Percentiles rank a stretch among this genome's conserved stretches.
phyloP scores from a whole-genome alignment of 2,797 vertebrate species.

The Enteromius trimaculatus region DNA sequence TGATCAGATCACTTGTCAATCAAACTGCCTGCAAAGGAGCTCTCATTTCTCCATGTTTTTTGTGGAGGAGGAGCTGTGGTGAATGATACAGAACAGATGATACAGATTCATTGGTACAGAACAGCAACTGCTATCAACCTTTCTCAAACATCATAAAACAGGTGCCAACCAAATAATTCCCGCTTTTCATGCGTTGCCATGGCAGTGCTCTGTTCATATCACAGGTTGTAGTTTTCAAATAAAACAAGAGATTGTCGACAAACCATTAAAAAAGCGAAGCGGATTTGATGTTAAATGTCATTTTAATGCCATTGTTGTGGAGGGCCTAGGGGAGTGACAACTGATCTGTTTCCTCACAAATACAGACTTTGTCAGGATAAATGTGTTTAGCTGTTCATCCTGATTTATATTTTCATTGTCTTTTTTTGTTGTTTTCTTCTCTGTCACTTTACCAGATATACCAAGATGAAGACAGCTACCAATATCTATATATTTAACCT shows the following conservation, averaged over 20 bases:
- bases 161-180: conserved; percentile 1
- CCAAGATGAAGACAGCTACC: conserved; percentile 98
- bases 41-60: neutral
- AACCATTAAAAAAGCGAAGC: neutral
- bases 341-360: conserved; percentile 9
- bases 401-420: neutral
- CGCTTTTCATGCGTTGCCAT: conserved; percentile 27
- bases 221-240: conserved; percentile 13
- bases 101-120: neutral
- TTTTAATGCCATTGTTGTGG: conserved; percentile 32
- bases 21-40: too few species aligned
- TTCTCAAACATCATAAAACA: conserved; percentile 12
- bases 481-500: conserved; percentile 99
- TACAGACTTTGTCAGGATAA: conserved; percentile 14
- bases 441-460: conserved; percentile 80
- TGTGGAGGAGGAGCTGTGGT: neutral
- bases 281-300: conserved; percentile 23
- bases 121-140: neutral
- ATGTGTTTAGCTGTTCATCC: conserved; percentile 3
- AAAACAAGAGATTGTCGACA: conserved; percentile 16
- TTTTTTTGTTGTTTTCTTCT: conserved; percentile 12
- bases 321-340: conserved; percentile 1
- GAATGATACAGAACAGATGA: neutral
- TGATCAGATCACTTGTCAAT: too few species aligned
- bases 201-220: neutral